These are phyloP conservation scores for Rosalia funebris DNA, from an alignment of 2,888 invertebrate genomes.

Conservation along the genomic window DNA sequence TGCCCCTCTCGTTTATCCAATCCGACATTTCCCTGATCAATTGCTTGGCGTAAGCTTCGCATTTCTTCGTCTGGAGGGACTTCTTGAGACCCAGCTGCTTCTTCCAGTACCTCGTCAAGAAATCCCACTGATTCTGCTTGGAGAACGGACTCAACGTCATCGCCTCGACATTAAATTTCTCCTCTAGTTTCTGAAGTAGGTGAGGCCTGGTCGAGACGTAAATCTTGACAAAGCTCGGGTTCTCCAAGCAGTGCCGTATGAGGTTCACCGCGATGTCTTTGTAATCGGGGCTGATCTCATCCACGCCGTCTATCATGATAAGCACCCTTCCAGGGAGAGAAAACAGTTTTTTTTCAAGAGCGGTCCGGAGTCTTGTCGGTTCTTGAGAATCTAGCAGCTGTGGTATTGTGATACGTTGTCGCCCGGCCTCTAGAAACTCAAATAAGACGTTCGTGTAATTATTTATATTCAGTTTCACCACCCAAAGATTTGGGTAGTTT, in stretches of 20 bases:
- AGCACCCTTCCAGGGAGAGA: background rate
- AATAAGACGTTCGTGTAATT: conserved; percentile 5
- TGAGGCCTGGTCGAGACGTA: conserved; percentile 25
- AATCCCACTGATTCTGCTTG: conserved; percentile 12
- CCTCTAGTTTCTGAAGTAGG: conserved; percentile 2
- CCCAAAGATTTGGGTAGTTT: conserved; percentile 2
- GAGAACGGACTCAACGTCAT: conserved; percentile 19
- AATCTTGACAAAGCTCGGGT: conserved; percentile 20
- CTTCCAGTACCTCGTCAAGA: conserved; percentile 24
- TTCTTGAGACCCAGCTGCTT: conserved; percentile 6
- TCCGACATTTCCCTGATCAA: conserved; percentile 11
- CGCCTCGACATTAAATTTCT: background rate
- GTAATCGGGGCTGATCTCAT: conserved; percentile 18
- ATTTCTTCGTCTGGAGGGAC: background rate
- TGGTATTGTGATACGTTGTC: background rate
- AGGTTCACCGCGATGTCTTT: conserved; percentile 3
- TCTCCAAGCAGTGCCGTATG: background rate
- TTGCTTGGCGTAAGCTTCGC: background rate
- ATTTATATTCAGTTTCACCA: conserved; percentile 16
- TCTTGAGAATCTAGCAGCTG: conserved; percentile 6
- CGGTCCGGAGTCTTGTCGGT: background rate
- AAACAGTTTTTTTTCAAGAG: conserved; percentile 17
- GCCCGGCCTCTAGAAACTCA: background rate
- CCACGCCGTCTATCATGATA: conserved; percentile 22
- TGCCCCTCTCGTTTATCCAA: conserved; percentile 5